Base-by-base conservation (phyloP, 2,797 vertebrate species). In the Helicolenus hilgendorfi region DNA sequence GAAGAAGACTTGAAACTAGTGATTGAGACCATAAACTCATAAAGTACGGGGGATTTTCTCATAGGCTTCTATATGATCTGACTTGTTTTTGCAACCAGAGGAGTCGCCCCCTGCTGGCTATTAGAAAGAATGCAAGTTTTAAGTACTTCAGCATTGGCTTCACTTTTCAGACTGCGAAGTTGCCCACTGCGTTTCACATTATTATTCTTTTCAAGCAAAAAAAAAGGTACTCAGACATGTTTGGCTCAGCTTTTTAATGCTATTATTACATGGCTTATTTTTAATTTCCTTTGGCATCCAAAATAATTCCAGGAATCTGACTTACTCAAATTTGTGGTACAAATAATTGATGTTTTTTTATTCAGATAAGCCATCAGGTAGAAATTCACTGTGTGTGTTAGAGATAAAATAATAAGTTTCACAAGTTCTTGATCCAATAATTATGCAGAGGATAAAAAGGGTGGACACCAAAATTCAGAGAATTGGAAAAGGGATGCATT, bases 21-120 rank as follows among this genome's bases (percentile, higher is more conserved):
- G 45, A 49, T 18, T 45, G 0, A 45, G 41, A 45, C 41, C 41
- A 45, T 45, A 45, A 45, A 45, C 41, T 45, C 6, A 45, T 45
- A 0, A 45, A 45, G 41, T 45, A 45, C 5, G 6, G 41, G 0
- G 18, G 6, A 45, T 45, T 45, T 0, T 45, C 41, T 45, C 41
- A 45, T 45, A 45, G 3, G 18, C 41, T 45, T 7, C 41, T 45
- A 0, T 45, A 18, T 1, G 18, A 41, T 41, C 6, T 1, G 38
- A 0, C 38, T 41, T 41, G 2, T 15, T 0, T 41, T 41, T 41
- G 14, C 38, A 41, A 45, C 41, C 41, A 45, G 0, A 45, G 41
- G 41, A 45, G 41, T 18, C 15, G 41, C 41, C 6, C 41, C 41
- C 41, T 45, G 41, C 41, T 45, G 41, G 41, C 6, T 45, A 1